Percentiles rank a stretch among this genome's conserved stretches.
Evolutionary conservation across 2,797 vertebrate genomes (phyloP).

Genomic region (Notoglanidium macrostoma): DNA sequence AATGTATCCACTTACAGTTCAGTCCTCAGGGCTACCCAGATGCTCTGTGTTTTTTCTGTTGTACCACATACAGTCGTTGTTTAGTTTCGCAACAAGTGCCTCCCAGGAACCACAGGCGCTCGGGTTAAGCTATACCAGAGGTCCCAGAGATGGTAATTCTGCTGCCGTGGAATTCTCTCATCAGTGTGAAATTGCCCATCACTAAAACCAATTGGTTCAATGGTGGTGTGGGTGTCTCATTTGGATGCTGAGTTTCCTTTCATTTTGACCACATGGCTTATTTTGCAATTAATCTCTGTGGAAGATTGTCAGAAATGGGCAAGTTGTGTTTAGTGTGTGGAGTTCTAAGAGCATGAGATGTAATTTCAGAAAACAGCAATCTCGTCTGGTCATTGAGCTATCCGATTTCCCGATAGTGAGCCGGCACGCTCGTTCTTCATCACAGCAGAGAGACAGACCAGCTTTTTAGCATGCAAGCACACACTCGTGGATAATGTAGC

Average conservation of each 20-base stretch:
- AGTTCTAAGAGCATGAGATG: constrained; percentile 31
- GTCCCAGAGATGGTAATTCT: not conserved
- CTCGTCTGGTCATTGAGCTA: constrained; percentile 31
- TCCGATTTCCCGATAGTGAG: constrained; percentile 56
- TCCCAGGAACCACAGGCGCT: not conserved
- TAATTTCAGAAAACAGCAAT: constrained; percentile 36
- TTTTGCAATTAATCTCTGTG: constrained; percentile 34
- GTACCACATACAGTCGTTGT: not conserved
- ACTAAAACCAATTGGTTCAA: constrained; percentile 28
- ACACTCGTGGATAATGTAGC: constrained; percentile 60
- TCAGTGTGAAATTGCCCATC: constrained; percentile 31
- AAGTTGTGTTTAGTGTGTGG: constrained; percentile 18
- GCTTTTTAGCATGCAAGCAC: constrained; percentile 62
- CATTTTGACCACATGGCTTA: constrained; percentile 19
- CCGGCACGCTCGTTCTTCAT: constrained; percentile 58
- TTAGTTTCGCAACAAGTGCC: not conserved
- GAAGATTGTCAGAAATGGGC: constrained; percentile 6
- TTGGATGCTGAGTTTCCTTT: constrained; percentile 20
- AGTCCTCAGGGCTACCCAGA: not conserved
- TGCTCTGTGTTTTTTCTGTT: not conserved
- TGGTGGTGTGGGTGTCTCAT: constrained; percentile 17
- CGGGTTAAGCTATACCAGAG: not conserved
- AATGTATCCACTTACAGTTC: not conserved
- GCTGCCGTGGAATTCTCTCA: constrained; percentile 1
- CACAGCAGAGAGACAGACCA: constrained; percentile 42